These are phyloP conservation scores for Phlogophora meticulosa DNA, from an alignment of 2,888 invertebrate genomes.

Conservation along the genomic window DNA sequence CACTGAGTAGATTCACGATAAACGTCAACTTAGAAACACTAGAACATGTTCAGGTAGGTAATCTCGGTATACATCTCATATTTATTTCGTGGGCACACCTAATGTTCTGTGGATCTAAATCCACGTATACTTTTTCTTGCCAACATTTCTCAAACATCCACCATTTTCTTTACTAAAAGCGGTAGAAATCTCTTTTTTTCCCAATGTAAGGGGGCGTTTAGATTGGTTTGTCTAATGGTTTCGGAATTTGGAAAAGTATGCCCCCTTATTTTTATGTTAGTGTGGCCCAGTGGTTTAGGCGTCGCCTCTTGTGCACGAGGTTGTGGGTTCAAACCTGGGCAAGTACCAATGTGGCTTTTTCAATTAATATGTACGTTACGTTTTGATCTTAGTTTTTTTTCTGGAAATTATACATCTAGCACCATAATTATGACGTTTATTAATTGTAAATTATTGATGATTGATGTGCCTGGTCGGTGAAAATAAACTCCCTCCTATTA, in stretches of 20 bases:
- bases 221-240: neutral
- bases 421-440: too few species aligned
- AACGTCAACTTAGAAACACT: conserved; percentile 31
- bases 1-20: neutral
- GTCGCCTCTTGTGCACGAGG: too few species aligned
- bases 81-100: conserved; percentile 57
- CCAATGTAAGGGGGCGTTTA: conserved; percentile 27
- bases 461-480: too few species aligned
- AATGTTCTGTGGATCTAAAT: conserved; percentile 53
- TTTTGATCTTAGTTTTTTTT: too few species aligned
- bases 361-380: too few species aligned
- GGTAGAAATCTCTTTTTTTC: conserved; percentile 56
- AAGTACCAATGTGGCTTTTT: too few species aligned
- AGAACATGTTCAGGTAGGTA: conserved; percentile 41
- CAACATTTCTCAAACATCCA: conserved; percentile 47
- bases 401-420: too few species aligned
- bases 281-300: too few species aligned
- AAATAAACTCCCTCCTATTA: too few species aligned
- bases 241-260: too few species aligned
- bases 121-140: conserved; percentile 41
- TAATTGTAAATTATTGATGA: too few species aligned
- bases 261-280: neutral
- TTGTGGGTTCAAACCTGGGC: too few species aligned
- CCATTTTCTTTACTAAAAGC: conserved; percentile 57
- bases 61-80: conserved; percentile 41